Base-by-base conservation (phyloP, 1,140 invertebrate species). In the Hyposmocoma kahamanoa region DNA sequence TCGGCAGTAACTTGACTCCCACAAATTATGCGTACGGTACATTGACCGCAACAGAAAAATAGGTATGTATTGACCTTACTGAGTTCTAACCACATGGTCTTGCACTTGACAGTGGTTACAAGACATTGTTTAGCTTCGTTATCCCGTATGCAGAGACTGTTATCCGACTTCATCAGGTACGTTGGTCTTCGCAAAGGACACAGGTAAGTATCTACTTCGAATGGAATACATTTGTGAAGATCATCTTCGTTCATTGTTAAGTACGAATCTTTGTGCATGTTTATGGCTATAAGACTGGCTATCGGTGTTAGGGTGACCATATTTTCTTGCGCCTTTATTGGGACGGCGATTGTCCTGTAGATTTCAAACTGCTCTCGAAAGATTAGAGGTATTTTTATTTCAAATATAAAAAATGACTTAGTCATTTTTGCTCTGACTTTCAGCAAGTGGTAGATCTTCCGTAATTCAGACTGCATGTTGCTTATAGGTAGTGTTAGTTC, bases 401-500 rank as follows among this genome's bases (percentile, higher is more conserved):
- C 38, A 20, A 41, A 41, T 10, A 41, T 20, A 9, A 41, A 9
- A 20, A 21, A 41, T 22, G 20, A 11, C 13, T 41, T 20, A 8
- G 38, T 41, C 1, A 41, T 13, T 41, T 20, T 41, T 10, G 38
- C 38, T 22, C 22, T 41, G 5, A 41, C 38, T 22, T 20, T 41
- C 20, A 41, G 10, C 3, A 41, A 11, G 13, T 41, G 38, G 19
- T 41, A 41, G 4, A 41, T 21, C 22, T 41, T 20, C 9, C 4
- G 4, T 1, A 41, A 6, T 9, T 21, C 19, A 2, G 9, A 21
- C 19, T 21, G 20, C 4, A 41, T 41, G 18, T 42, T 53, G 8
- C 50, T 39, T 2, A 55, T 19, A 9, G 50, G 57, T 47, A 55
- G n/a, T 1, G 45, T 26, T 21, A 59, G 15, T 17, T 59, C 56